phyloP scores from a whole-genome alignment of 2,888 invertebrate species.

The Alentia gelatinosa region DNA sequence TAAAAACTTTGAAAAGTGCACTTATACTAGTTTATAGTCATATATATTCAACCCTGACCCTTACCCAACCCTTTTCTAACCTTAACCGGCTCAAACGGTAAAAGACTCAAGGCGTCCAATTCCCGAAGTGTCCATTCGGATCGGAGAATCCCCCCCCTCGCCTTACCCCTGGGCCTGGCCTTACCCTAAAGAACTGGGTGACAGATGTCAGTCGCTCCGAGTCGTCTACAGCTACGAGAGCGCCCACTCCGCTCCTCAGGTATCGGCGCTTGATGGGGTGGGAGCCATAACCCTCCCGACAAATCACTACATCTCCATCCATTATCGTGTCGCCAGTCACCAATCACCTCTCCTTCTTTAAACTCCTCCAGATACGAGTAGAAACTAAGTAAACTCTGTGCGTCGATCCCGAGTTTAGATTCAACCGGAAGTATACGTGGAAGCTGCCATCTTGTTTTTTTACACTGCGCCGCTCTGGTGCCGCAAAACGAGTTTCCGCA shows the following conservation, averaged over 20 bases:
- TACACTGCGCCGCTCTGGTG: too few species aligned
- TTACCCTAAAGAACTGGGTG: slow-evolving; percentile 49
- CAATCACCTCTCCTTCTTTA: not conserved
- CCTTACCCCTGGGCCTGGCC: too few species aligned
- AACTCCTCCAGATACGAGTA: not conserved
- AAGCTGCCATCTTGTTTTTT: not conserved
- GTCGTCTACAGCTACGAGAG: slow-evolving; percentile 24
- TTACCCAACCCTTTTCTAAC: too few species aligned
- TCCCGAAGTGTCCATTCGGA: too few species aligned
- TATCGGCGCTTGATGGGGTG: slow-evolving; percentile 43
- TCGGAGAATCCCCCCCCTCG: too few species aligned
- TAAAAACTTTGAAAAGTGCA: too few species aligned
- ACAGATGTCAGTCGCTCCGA: slow-evolving; percentile 28
- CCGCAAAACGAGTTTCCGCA: too few species aligned
- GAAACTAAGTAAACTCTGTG: not conserved
- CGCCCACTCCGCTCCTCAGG: not conserved
- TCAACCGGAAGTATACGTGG: slow-evolving; percentile 20
- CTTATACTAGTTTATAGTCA: too few species aligned
- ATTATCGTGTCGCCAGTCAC: not conserved
- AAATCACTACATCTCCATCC: slow-evolving; percentile 40
- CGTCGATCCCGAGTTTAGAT: not conserved
- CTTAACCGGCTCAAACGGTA: too few species aligned
- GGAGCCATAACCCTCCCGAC: slow-evolving; percentile 46
- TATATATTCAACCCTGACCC: too few species aligned
- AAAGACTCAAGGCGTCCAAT: too few species aligned